These are phyloP conservation scores for Pitta sordida DNA, from an alignment of 2,113 vertebrate genomes.

Conservation along the genomic window DNA sequence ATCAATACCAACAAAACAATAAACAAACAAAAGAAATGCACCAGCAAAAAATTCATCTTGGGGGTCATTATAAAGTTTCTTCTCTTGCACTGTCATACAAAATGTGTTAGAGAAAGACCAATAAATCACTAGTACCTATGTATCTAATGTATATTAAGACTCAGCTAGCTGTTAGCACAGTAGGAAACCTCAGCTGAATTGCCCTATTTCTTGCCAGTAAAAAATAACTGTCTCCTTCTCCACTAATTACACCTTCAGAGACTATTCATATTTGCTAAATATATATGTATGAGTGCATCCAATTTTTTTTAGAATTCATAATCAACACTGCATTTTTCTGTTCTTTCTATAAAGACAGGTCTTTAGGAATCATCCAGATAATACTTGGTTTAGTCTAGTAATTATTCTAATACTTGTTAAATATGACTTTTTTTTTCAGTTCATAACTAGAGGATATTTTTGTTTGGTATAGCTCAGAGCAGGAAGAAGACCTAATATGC, in stretches of 20 bases:
- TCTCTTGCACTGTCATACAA: not conserved
- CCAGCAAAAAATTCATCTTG: not conserved
- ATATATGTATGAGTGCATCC: not conserved
- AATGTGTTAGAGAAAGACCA: not conserved
- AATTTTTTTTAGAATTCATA: not conserved
- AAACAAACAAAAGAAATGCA: not conserved
- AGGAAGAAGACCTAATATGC: not conserved
- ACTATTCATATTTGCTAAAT: slow-evolving; percentile 31
- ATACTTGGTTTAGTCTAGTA: not conserved
- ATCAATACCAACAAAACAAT: not conserved
- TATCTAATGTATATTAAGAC: not conserved
- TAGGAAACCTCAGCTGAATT: slow-evolving; percentile 65
- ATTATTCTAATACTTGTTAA: not conserved
- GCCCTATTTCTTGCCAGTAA: slow-evolving; percentile 65
- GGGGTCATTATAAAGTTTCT: not conserved
- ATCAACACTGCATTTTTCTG: not conserved
- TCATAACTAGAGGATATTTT: not conserved
- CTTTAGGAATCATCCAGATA: not conserved
- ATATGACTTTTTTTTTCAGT: slow-evolving; percentile 27
- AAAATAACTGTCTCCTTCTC: slow-evolving; percentile 43
- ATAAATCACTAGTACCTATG: slow-evolving; percentile 56
- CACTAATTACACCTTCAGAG: slow-evolving; percentile 70
- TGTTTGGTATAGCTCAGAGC: not conserved
- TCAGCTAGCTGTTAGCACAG: slow-evolving; percentile 56
- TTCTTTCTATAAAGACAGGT: not conserved